Percentiles rank a stretch among this genome's conserved stretches.
phyloP scores from a whole-genome alignment of 30 jellyfish, hydroid and myxozoan species.

The Turritopsis dohrnii region DNA sequence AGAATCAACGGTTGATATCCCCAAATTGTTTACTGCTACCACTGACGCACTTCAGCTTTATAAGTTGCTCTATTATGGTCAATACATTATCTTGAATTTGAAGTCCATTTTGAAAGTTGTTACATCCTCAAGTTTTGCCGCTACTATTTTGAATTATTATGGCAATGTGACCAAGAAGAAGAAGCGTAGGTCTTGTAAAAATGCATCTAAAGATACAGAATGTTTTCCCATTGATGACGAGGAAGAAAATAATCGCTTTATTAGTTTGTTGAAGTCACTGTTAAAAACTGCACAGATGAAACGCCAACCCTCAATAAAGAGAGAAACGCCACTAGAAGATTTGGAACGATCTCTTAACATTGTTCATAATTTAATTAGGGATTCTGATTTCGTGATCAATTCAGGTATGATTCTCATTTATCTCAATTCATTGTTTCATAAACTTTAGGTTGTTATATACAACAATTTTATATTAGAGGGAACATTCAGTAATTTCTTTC shows the following conservation, averaged over 20 bases:
- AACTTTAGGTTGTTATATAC: too few species aligned
- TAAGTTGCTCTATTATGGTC: background rate
- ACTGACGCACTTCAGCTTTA: background rate
- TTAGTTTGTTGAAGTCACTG: background rate
- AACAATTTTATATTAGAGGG: too few species aligned
- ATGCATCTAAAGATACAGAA: background rate
- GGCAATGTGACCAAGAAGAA: background rate
- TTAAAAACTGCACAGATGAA: constrained; percentile 1
- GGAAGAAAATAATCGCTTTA: constrained; percentile 1
- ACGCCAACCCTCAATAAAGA: background rate
- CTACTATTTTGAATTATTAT: background rate
- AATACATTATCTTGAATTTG: background rate
- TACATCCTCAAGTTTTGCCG: background rate
- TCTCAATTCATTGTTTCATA: background rate
- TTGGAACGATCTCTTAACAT: constrained; percentile 23
- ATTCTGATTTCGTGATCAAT: background rate
- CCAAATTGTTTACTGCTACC: background rate
- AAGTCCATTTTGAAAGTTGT: background rate
- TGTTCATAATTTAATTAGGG: background rate
- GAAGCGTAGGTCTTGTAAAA: background rate
- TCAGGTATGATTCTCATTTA: background rate
- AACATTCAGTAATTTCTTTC: too few species aligned
- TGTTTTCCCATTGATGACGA: background rate
- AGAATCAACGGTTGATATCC: background rate
- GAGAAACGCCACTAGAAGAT: background rate